Evolutionary conservation across 2,113 vertebrate genomes (phyloP).

Genomic region (Megatriorchis doriae): DNA sequence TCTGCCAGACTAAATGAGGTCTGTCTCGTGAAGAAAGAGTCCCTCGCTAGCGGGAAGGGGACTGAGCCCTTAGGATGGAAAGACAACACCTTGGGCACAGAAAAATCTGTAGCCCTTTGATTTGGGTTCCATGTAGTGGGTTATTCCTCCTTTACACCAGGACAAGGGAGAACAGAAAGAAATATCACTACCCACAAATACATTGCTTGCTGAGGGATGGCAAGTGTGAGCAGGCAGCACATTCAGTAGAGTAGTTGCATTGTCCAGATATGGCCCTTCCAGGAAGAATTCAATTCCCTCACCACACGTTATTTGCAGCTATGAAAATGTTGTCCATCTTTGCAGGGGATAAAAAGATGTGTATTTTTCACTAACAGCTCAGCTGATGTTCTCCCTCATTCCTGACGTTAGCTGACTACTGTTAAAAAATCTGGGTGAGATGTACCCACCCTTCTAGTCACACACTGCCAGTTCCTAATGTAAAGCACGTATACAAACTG

Average conservation of each 20-base stretch:
- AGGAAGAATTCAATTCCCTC: background rate
- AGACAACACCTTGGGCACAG: background rate
- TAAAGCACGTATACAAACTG: background rate
- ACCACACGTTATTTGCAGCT: background rate
- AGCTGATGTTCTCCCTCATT: background rate
- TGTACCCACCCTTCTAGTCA: background rate
- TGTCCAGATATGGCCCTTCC: background rate
- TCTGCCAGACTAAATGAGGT: background rate
- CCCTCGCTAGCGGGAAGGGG: background rate
- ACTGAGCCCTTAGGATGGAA: background rate
- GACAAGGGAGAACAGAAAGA: background rate
- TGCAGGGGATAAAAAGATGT: background rate
- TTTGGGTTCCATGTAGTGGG: background rate
- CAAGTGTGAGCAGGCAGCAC: background rate
- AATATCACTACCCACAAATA: background rate
- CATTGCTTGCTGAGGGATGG: background rate
- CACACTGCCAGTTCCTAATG: background rate
- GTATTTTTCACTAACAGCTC: background rate
- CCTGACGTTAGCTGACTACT: background rate
- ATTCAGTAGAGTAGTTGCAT: background rate
- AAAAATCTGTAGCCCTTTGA: background rate
- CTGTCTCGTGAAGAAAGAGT: background rate
- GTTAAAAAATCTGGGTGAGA: background rate
- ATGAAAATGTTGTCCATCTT: background rate
- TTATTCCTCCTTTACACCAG: background rate